Base-by-base conservation (phyloP, 2,888 invertebrate species). In the Lepidocyrtoides sp. region DNA sequence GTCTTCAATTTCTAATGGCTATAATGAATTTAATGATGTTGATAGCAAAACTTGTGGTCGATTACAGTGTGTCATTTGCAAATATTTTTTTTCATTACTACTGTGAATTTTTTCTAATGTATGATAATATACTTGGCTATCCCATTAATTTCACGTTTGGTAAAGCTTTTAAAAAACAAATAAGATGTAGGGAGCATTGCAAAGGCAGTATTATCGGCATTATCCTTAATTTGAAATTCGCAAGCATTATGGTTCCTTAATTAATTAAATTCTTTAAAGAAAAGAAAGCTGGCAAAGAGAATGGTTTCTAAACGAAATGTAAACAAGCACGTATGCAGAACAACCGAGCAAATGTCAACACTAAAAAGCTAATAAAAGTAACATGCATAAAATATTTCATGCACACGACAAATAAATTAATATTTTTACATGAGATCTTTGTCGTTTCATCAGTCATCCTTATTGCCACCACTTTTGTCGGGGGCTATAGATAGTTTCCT, bases 211-310 rank as follows among this genome's bases (percentile, higher is more conserved):
- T 36, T 7, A 36, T 36, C 36, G 7, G 12, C 29, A 88, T 66
- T 51, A 32, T 66, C 63, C 36, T 17, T 23, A 69, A 81, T 54
- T 88, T 51, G 63, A 81, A 69, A 72, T 41, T 72, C 23, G 8
- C 41, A 36, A 72, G 44, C 72, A 41, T 72, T 66, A 81, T 69
- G 81, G 26, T 54, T 86, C 60, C 57, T 60, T 88, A 88, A 88
- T 88, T 88, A 88, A 79, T 81, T 29, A 69, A 69, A 88, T 88
- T 81, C 88, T n/a, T n/a, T n/a, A n/a, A 41, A 79, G 79, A 81
- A 81, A 79, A 75, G 60, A 86, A 86, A 86, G 72, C 48, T 79
- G 32, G 51, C 60, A 48, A 36, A n/a, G 14, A 87, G 23, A 12
- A 32, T 10, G 29, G 57, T 77, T 81, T 57, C 1, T 7, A 36